These are phyloP conservation scores for Carapus acus DNA, from an alignment of 2,797 vertebrate genomes.

Conservation along the genomic window DNA sequence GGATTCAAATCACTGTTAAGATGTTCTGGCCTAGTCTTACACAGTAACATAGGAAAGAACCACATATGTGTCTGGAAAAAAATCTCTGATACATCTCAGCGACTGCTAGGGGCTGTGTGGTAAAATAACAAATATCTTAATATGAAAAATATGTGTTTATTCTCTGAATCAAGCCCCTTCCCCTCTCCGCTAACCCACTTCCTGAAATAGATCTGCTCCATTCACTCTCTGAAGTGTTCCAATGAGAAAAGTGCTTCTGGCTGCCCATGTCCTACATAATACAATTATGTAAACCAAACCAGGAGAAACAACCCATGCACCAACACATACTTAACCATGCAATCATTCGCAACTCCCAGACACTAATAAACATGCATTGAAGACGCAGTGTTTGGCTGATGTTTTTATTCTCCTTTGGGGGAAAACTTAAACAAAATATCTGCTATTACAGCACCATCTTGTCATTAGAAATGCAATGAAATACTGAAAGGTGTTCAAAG, in stretches of 20 bases:
- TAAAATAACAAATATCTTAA: constrained; percentile 65
- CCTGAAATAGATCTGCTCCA: constrained; percentile 74
- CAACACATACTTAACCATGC: constrained; percentile 47
- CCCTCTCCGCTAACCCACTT: constrained; percentile 76
- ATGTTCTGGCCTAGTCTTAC: background rate
- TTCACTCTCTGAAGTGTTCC: constrained; percentile 74
- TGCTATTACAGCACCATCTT: too few relatives aligned
- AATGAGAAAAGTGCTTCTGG: constrained; percentile 73
- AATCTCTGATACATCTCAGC: constrained; percentile 28
- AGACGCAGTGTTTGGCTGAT: background rate
- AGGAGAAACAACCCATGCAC: constrained; percentile 36
- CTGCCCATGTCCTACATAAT: constrained; percentile 76
- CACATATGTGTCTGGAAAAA: constrained; percentile 7
- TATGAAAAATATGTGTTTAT: constrained; percentile 69
- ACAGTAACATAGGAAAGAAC: background rate
- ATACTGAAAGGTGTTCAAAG: too few relatives aligned
- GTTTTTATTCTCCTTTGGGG: background rate
- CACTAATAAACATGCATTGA: constrained; percentile 8
- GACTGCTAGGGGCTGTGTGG: constrained; percentile 51
- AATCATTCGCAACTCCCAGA: constrained; percentile 51
- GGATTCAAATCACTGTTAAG: background rate
- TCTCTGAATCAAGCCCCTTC: constrained; percentile 67
- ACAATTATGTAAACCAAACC: constrained; percentile 72
- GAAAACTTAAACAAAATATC: constrained; percentile 24
- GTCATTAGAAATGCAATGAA: too few relatives aligned